Evolutionary conservation across 2,797 vertebrate species (phyloP), one percentile per base, ranked within the genome.

Genomic region (Danio kyathit): DNA sequence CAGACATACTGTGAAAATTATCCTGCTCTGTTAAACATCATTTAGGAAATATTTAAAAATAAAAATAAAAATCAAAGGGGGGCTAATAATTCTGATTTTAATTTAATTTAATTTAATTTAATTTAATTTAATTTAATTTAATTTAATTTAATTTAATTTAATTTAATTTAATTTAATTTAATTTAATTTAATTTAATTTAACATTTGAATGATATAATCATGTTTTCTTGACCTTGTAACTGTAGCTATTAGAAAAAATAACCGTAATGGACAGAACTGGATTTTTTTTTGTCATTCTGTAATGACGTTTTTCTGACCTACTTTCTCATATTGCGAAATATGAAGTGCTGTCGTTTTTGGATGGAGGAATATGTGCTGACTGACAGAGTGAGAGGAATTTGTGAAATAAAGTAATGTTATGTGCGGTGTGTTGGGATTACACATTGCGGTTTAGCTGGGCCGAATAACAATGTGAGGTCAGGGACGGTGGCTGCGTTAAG

Each of bases 401-500:
- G 16, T 5, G 17, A 52, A 41, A 16, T 76, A 43, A 44, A 54
- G n/a, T 43, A 54, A 16, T 43, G 48, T 12, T 11, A 54, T 21
- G 38, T 16, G n/a, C 21, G 51, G 16, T 51, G 11, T 29, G 10
- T 12, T 44, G 38, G 40, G 52, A 57, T 70, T 70, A 43, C 9
- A 16, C 51, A 19, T 5, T 21, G 17, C 59, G n/a, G 16, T 73
- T 59, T 29, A 21, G 41, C 12, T 14, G 9, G 43, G 5, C 19
- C 40, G 4, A 14, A 29, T 11, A 16, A 60, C 56, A 60, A 60
- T 48, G 40, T 4, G 70, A 73, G 54, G 17, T 73, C 71, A 73
- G 54, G 51, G 52, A 56, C 70, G 19, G 49, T 2, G 52, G 51
- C 51, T 73, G 17, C 11, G 21, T 16, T 73, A 73, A 73, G 57